Evolutionary conservation across 2,888 invertebrate species (phyloP), one percentile per base, ranked within the genome.

Genomic region (Rhorus exstirpatorius): DNA sequence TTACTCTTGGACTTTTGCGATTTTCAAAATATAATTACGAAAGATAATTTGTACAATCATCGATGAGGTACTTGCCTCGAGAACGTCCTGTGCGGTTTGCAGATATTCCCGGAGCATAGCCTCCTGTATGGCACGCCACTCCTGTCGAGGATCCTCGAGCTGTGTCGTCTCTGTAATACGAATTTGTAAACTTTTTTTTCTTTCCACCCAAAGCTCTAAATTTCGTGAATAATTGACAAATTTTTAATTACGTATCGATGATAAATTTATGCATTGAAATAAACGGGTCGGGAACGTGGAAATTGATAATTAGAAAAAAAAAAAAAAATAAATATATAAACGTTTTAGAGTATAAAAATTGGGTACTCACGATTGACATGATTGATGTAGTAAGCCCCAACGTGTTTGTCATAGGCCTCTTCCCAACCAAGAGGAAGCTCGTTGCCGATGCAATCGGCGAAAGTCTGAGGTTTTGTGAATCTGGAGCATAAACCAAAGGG

Each of bases 381-480:
- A 94, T 99, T 98, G 94, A 98, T 98, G 94, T 97, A 99, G 94
- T 99, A 99, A 86, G 97, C 96, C 87, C 99, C 99, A 92, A 99
- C 97, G 93, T 97, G 97, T 87, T 97, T 96, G 94, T 99, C 98
- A 93, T 96, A 98, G 61, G 97, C 97, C 94, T 98, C 98, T 94
- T 99, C 99, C 99, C 99, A 99, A 86, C 99, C 99, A 91, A 98
- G 95, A 63, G 99, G 99, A 93, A 99, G 94, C 94, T 99, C 99
- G 95, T 99, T 98, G 91, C 98, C 99, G 92, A 98, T 97, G 94
- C 99, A 99, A 94, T 99, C 99, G 89, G 99, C 98, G 94, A 99
- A 99, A 81, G 97, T 96, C 93, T 98, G 97, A 82, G 99, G 99
- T 94, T 99, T 99, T 87, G 98, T 98, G 93, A 96, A 97, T 94